Base-by-base conservation (phyloP, 1,140 invertebrate species). In the Drosophila nebulosa region DNA sequence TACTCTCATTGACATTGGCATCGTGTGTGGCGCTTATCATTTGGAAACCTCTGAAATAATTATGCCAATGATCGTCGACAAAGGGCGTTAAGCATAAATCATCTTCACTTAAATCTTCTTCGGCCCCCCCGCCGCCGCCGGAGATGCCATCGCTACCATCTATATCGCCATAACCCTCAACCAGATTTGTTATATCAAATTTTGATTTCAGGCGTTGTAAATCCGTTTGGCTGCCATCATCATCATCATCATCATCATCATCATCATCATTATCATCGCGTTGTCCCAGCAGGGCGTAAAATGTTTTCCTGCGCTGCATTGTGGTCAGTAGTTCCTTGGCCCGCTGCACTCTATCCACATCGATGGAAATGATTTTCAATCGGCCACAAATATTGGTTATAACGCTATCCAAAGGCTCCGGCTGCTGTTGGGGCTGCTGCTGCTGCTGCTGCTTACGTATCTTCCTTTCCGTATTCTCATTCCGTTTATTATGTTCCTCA, bases 51-150 rank as follows among this genome's bases (percentile, higher is more conserved):
- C 32, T 42, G 7, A 90, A 90, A 30, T 39, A 85, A 12, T 77
- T 83, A 10, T 77, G 77, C 89, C 89, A 90, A 14, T 76, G 80
- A 55, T 89, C 74, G 12, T 78, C 79, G 1, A 78, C 83, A 10
- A 85, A 85, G 0, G 69, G 22, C 12, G 56, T 1, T 18, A 42
- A 9, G 35, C 76, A 84, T 3, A 39, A 21, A 12, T 89, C 79
- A 12, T 89, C 79, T 35, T 77, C 69, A 14, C 61, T 72, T 3
- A 72, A n/a, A 5, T 81, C 70, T 39, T 88, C 83, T 10, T 46
- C 35, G 1, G 7, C 51, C 1, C 16, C 51, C 21, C 35, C 1
- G 0, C 51, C 50, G 1, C 58, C 69, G 0, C 71, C 35, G 1
- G n/a, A n/a, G n/a, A n/a, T n/a, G n/a, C n/a, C n/a, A n/a, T n/a